These are phyloP conservation scores for Ips typographus DNA, from an alignment of 1,140 invertebrate genomes.

Conservation along the genomic window DNA sequence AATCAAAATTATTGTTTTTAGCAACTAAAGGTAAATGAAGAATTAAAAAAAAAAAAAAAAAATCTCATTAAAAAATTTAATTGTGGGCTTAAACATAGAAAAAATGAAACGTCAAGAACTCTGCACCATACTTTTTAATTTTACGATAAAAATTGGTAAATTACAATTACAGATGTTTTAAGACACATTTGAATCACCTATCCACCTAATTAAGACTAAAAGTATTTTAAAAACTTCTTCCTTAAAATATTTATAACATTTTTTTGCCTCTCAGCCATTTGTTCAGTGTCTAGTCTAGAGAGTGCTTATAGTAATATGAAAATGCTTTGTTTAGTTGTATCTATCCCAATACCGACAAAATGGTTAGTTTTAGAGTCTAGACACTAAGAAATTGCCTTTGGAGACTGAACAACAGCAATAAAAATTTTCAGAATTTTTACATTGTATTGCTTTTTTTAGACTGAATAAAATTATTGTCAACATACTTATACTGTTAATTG, in stretches of 20 bases:
- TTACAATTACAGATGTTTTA: conserved; percentile 20
- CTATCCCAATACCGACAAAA: conserved; percentile 37
- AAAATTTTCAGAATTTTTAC: neutral
- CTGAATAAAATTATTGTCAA: neutral
- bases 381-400: neutral
- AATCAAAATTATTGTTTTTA: no score
- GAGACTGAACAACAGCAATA: neutral
- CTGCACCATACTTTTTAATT: conserved; percentile 13
- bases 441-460: conserved; percentile 1
- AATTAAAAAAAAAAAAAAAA: no score
- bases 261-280: no score
- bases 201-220: neutral
- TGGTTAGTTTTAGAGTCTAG: neutral
- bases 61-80: no score
- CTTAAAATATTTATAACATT: no score
- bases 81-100: neutral
- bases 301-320: no score
- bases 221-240: no score
- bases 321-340: neutral
- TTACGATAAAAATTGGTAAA: conserved; percentile 8
- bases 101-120: conserved; percentile 3
- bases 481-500: neutral
- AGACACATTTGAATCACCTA: conserved; percentile 28
- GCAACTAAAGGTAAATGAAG: no score
- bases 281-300: no score